These are phyloP conservation scores for Drosophila glabriapex DNA, from an alignment of 2,888 invertebrate species.

Conservation along the genomic window DNA sequence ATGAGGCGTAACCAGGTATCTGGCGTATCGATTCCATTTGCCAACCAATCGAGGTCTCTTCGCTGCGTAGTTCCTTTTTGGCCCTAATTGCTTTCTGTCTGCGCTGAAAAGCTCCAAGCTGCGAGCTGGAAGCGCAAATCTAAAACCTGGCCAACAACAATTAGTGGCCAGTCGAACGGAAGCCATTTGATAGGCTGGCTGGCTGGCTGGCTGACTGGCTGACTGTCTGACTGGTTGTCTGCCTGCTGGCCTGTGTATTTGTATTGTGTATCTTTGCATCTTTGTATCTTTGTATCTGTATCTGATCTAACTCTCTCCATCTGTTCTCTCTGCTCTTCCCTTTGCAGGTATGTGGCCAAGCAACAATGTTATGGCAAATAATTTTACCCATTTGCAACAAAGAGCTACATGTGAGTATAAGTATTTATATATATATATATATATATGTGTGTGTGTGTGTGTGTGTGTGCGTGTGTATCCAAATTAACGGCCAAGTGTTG, in stretches of 20 bases:
- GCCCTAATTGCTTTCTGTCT: conserved; percentile 42
- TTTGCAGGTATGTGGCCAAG: conserved; percentile 49
- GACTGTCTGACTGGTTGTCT: not conserved
- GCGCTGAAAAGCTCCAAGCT: conserved; percentile 21
- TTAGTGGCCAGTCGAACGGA: conserved; percentile 54
- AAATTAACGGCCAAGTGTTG: conserved; percentile 55
- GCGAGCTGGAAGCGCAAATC: conserved; percentile 17
- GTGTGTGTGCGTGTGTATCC: conserved; percentile 30
- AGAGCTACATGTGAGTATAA: conserved; percentile 14
- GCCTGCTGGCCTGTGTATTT: not conserved
- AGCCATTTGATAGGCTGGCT: conserved; percentile 46
- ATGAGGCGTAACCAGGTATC: conserved; percentile 36
- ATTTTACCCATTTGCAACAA: conserved; percentile 28
- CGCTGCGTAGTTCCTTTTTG: conserved; percentile 26
- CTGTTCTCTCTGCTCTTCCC: conserved; percentile 15
- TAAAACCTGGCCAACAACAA: conserved; percentile 35
- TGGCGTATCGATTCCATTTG: conserved; percentile 21
- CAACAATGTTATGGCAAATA: conserved; percentile 36
- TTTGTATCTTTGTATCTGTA: conserved; percentile 4
- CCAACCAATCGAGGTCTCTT: not conserved
- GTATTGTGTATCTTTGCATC: conserved; percentile 6
- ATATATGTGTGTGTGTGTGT: not conserved
- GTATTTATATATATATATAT: not conserved
- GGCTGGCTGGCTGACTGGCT: conserved; percentile 5
- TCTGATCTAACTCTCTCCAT: conserved; percentile 1